Percentiles rank a stretch among this genome's conserved stretches.
These are phyloP conservation scores for Agapostemon virescens DNA, from an alignment of 2,888 invertebrate genomes.

Conservation along the genomic window DNA sequence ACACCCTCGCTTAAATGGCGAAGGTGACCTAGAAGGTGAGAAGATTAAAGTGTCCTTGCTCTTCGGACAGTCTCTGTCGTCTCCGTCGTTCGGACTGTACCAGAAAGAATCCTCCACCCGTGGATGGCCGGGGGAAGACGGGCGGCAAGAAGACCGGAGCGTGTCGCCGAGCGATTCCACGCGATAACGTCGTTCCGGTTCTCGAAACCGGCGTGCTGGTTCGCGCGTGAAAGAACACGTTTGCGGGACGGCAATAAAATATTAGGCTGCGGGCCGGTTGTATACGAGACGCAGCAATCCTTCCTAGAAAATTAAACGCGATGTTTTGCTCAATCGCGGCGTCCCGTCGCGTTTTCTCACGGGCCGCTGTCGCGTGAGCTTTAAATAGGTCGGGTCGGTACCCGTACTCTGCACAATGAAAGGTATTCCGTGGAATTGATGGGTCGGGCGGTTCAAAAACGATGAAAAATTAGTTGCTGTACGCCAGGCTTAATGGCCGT, in stretches of 20 bases:
- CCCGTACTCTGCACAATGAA: neutral
- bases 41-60: conserved; percentile 65
- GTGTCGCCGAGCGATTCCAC: conserved; percentile 66
- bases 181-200: conserved; percentile 71
- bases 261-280: conserved; percentile 56
- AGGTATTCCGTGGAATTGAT: conserved; percentile 7
- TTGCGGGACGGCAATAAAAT: conserved; percentile 63
- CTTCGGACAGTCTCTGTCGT: conserved; percentile 29
- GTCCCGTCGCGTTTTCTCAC: conserved; percentile 49
- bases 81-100: neutral
- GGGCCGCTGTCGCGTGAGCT: conserved; percentile 40
- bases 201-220: conserved; percentile 65
- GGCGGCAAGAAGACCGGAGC: conserved; percentile 61
- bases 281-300: conserved; percentile 45
- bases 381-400: conserved; percentile 32
- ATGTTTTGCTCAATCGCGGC: conserved; percentile 55
- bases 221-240: conserved; percentile 65
- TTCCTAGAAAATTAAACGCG: conserved; percentile 65
- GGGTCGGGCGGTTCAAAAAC: neutral
- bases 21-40: conserved; percentile 25
- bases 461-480: conserved; percentile 13
- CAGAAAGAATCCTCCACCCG: conserved; percentile 35
- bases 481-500: neutral
- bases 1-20: neutral
- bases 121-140: conserved; percentile 58